Evolutionary conservation across 2,113 vertebrate species (phyloP), one percentile per base, ranked within the genome.

Genomic region (Dendrocopos noguchii): DNA sequence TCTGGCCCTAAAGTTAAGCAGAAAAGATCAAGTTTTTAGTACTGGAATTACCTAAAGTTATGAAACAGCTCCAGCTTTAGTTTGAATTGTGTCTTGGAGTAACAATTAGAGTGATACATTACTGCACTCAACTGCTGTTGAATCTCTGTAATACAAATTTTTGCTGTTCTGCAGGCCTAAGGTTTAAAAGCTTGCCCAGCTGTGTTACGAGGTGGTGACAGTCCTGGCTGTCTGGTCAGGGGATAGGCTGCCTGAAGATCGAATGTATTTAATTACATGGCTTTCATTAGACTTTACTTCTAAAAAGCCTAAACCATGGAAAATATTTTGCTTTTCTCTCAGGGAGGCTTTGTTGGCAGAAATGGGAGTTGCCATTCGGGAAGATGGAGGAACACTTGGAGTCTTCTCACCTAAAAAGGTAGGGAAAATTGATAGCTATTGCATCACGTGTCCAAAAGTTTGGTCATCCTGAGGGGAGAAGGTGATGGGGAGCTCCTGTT

Each of bases 361-460:
- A 97, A 99, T 99, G 99, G 99, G 99, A 63, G 99, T 99, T 77
- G 99, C 99, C 63, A 99, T 99, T 95, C 98, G 99, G 56, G 99
- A 99, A 96, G 99, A 99, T 83, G 99, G 99, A 88, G 99, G 99
- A 96, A 99, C 99, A 8, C 97, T 99, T 91, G 99, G 99, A 7
- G 99, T 99, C 65, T 99, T 99, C 94, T 99, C 99, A 24, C 99
- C 99, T 42, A 99, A 99, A 98, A 99, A 99, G 99, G 99, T 99
- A 98, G 20, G 80, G 72, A 53, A 63, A 36, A 39, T 27, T 31
- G 25, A 0, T 47, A 19, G 31, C 10, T 36, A 0, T 25, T 71
- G 29, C 15, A 12, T 68, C 10, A 1, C 47, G 53, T 50, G 19
- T 52, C 28, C 34, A 21, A 68, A 29, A 76, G 46, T 19, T 13